Evolutionary conservation across 35 echinoderm and acorn worm species (phyloP).

Genomic region (Acanthaster planci): DNA sequence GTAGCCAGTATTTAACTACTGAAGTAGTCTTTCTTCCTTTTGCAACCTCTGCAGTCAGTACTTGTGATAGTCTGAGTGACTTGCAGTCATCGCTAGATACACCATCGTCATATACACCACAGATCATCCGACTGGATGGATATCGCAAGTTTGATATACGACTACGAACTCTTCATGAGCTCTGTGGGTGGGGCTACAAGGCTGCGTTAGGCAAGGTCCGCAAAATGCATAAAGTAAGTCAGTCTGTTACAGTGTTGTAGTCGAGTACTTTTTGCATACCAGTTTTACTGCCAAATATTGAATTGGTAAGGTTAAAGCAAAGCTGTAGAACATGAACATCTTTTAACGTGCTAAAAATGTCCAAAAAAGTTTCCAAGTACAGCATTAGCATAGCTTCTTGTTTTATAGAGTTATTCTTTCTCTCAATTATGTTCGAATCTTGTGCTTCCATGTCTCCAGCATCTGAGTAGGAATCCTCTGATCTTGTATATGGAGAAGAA

Average conservation of each 20-base stretch:
- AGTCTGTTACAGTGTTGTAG: too few relatives aligned
- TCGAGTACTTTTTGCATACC: too few relatives aligned
- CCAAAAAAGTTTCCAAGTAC: too few relatives aligned
- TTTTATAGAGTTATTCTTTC: too few relatives aligned
- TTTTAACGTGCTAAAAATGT: too few relatives aligned
- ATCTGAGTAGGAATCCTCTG: slow-evolving; percentile 61
- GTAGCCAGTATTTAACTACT: too few relatives aligned
- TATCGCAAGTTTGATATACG: slow-evolving; percentile 67
- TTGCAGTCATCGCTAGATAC: not conserved
- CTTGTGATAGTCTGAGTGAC: not conserved
- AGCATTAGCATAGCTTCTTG: too few relatives aligned
- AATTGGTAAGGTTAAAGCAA: too few relatives aligned
- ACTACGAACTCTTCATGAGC: slow-evolving; percentile 72
- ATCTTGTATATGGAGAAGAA: slow-evolving; percentile 72
- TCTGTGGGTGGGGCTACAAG: slow-evolving; percentile 62
- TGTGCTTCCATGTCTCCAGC: slow-evolving; percentile 26
- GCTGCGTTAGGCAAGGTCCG: slow-evolving; percentile 57
- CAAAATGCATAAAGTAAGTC: slow-evolving; percentile 73
- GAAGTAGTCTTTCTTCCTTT: not conserved
- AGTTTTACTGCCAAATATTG: too few relatives aligned
- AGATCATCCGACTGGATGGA: slow-evolving; percentile 57
- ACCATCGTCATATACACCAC: slow-evolving; percentile 54
- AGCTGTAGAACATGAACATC: too few relatives aligned
- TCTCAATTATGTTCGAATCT: not conserved
- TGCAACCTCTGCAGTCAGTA: not conserved